Conservation (phyloP, 2,113 vertebrate species). For the Hirundichthys speculiger region DNA sequence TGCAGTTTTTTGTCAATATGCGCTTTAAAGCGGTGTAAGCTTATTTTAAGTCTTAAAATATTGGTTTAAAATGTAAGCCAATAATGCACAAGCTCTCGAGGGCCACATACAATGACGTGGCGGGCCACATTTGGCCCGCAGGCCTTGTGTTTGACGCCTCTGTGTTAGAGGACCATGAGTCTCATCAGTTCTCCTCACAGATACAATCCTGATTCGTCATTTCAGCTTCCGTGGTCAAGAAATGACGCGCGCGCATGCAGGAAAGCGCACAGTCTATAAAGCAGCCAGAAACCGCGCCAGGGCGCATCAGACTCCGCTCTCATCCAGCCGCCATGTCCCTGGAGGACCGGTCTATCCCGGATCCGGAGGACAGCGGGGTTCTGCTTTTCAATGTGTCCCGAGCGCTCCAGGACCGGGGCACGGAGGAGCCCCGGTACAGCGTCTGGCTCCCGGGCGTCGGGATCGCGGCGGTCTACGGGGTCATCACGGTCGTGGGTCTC, state of each 20-base stretch:
- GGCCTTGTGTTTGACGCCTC: no score
- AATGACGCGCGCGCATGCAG: conserved; percentile 45
- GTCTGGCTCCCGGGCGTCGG: conserved; percentile 63
- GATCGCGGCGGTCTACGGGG: conserved; percentile 80
- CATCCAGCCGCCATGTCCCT: conserved; percentile 45
- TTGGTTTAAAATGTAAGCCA: no score
- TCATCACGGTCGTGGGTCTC: conserved; percentile 91
- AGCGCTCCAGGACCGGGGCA: not conserved
- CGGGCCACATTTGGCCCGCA: no score
- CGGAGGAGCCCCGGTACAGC: conserved; percentile 24
- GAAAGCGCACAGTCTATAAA: conserved; percentile 36
- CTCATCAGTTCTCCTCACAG: no score
- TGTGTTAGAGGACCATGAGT: no score
- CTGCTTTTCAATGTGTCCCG: conserved; percentile 36
- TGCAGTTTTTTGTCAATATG: no score
- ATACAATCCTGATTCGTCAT: not conserved
- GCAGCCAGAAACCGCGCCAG: conserved; percentile 6
- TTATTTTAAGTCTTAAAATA: no score
- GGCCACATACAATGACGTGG: no score
- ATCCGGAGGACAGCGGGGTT: conserved; percentile 13
- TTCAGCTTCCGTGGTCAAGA: not conserved
- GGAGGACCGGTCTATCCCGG: conserved; percentile 22
- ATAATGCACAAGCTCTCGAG: no score
- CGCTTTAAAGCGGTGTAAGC: no score
- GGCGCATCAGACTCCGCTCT: not conserved